Percentiles rank a stretch among this genome's conserved stretches.
phyloP scores from a whole-genome alignment of 2,113 vertebrate species.

The Psilopogon haemacephalus region DNA sequence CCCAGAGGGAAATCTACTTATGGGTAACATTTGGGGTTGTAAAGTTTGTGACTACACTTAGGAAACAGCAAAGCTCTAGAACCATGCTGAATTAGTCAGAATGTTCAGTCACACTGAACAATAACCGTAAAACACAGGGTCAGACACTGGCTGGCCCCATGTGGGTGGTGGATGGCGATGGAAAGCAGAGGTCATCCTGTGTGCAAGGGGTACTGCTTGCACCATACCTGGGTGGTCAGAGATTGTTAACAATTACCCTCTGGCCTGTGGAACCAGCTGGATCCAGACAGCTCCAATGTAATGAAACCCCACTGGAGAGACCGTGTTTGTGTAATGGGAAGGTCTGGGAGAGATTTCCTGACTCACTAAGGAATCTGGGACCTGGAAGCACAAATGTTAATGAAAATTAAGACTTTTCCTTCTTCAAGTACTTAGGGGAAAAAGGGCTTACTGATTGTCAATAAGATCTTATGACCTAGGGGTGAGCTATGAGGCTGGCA shows the following conservation, averaged over 20 bases:
- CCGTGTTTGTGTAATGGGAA: neutral
- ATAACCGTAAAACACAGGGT: conserved; percentile 11
- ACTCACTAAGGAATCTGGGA: neutral
- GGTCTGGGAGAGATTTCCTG: neutral
- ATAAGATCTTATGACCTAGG: neutral
- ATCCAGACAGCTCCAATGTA: neutral
- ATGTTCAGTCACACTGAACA: conserved; percentile 39
- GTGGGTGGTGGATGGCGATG: neutral
- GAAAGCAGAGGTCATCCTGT: neutral
- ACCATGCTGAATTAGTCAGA: neutral
- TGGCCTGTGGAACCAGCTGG: neutral
- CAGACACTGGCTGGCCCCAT: neutral
- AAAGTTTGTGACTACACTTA: neutral
- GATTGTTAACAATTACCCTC: neutral
- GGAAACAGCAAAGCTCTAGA: neutral
- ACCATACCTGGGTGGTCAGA: neutral
- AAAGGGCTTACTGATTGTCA: neutral
- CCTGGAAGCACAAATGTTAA: neutral
- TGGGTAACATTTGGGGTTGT: neutral
- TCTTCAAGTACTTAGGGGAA: neutral
- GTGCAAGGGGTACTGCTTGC: neutral
- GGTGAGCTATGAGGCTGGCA: neutral
- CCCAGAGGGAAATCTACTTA: conserved; percentile 10
- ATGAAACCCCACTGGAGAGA: neutral
- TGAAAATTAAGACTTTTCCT: neutral